phyloP scores from a whole-genome alignment of 2,888 invertebrate genomes.

The Synergus laeviventris region DNA sequence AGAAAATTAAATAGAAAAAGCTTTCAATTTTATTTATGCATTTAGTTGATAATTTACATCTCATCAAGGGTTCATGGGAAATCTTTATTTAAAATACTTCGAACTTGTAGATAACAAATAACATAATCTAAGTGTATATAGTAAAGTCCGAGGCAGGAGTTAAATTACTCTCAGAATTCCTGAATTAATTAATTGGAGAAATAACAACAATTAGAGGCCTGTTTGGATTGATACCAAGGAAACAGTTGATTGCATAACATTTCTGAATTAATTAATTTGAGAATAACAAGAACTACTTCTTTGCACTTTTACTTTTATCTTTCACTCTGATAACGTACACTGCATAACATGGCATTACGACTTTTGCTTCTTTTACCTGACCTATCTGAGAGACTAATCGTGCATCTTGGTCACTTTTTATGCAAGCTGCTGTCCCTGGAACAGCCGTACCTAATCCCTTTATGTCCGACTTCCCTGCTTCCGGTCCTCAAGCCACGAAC shows the following conservation, averaged over 20 bases:
- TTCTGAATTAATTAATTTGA: not conserved
- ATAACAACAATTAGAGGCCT: not conserved
- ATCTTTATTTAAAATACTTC: not conserved
- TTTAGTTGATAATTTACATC: not conserved
- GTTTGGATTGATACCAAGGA: too few species aligned
- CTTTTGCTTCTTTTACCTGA: slow-evolving; percentile 36
- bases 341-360: slow-evolving; percentile 16
- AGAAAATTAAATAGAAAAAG: not conserved
- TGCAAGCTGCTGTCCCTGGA: slow-evolving; percentile 79
- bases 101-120: not conserved
- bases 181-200: not conserved
- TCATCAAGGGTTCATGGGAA: not conserved
- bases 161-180: not conserved
- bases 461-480: slow-evolving; percentile 77
- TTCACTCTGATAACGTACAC: slow-evolving; percentile 1
- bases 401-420: slow-evolving; percentile 70
- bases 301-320: not conserved
- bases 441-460: slow-evolving; percentile 80
- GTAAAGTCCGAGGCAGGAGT: not conserved
- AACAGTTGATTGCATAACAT: not conserved
- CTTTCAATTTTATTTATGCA: not conserved
- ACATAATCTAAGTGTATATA: not conserved
- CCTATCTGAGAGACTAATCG: slow-evolving; percentile 36
- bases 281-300: not conserved
- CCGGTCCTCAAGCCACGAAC: slow-evolving; percentile 55